Base-by-base conservation (phyloP, 2,113 vertebrate species). In the Myotis yumanensis region DNA sequence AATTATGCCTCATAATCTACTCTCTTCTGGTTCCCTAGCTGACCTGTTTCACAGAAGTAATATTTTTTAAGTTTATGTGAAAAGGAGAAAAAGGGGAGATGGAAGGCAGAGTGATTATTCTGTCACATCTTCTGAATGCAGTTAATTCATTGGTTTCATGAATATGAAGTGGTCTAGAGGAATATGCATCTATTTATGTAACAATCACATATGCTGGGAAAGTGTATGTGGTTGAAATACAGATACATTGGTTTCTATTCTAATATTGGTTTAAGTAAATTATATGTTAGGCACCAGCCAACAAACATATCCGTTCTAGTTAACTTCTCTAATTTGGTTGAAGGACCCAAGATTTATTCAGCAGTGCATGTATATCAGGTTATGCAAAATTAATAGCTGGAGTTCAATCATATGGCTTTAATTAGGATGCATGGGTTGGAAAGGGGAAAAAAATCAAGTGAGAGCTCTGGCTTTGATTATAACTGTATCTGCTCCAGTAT, bases 321-420 rank as follows among this genome's bases (percentile, higher is more conserved):
- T 97, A 96, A 97, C 96, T 97, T 92, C 96, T 98, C 68, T 98
- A 97, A 98, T 98, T 98, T 98, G 94, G 98, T 97, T 98, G 97
- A 97, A 62, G 84, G 73, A 96, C 51, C 89, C 84, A 95, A 80
- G 95, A 97, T 98, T 98, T 98, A 97, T 97, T 98, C 97, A 94
- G 92, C 89, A 97, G 87, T 87, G 94, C n/a, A 97, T 73, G 93
- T 72, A 98, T 97, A 98, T 98, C 96, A 97, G 82, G 97, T 98
- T 98, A 98, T 98, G 89, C 96, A 98, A 98, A 98, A 98, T 97
- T 98, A 98, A 98, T 98, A 97, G 90, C 84, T 98, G 97, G 96
- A 94, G 93, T 98, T 97, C 82, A 97, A 96, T 98, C 98, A 98
- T 98, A 97, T 97, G 98, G 97, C 92, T 95, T 98, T 97, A 97